Evolutionary conservation across 2,113 vertebrate species (phyloP), one percentile per base, ranked within the genome.

Genomic region (Xenopus laevis): DNA sequence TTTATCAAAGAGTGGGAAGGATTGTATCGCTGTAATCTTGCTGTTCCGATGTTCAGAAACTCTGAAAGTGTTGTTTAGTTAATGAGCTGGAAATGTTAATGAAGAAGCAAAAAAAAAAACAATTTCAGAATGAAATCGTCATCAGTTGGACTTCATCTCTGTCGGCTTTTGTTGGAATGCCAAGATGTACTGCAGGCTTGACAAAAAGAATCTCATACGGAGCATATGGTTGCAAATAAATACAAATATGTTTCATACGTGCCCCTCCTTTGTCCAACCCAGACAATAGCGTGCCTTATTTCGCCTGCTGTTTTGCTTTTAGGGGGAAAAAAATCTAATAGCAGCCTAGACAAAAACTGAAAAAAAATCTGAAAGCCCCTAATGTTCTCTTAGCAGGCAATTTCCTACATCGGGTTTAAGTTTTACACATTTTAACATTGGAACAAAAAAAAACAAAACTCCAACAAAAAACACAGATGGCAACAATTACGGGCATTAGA

Each of bases 191-290:
- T 63, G 65, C 57, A 63, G 58, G 68, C 58, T 68, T 69, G 30
- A 68, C 46, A 57, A 13, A 57, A 68, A 75, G 58, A 20, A 58
- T 55, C 20, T 62, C 45, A 18, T 63, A 45, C 27, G 13, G 15
- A 76, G n/a, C 65, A 69, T 76, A 76, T 76, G 66, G 73, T 69
- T 13, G 47, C 65, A 61, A 68, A 68, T 55, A 68, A 68, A 76
- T 46, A 53, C n/a, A 69, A 76, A 76, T 55, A 69, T 47, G n/a
- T 69, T 69, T 69, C 58, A 63, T 55, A 69, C 40, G 65, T 55
- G 57, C 65, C 46, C 7, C n/a, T 76, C 65, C 63, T 40, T 55
- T 62, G 57, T 69, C 73, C 66, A 68, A 69, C 40, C 68, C 46
- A 68, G 52, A 68, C 55, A 47, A 23, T 69, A 62, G 58, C 73